A percentile compares a stretch with the other conserved stretches of the same genome.
Conservation (phyloP, 2,113 vertebrate species). For the Ceratotherium simum region DNA sequence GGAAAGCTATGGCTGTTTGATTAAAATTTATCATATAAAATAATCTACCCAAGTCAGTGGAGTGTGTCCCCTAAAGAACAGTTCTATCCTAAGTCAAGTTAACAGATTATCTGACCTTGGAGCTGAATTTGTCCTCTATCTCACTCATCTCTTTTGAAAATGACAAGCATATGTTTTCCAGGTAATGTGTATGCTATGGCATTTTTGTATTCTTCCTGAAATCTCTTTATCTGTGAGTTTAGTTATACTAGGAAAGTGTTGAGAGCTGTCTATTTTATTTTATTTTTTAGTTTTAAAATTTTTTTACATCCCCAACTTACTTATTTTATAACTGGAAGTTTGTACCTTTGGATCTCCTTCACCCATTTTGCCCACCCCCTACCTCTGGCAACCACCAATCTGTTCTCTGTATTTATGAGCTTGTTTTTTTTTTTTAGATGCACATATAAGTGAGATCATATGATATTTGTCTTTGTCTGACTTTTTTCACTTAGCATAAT, state of each 20-base stretch:
- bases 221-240: neutral
- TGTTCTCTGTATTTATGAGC: neutral
- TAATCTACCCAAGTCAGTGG: slow-evolving; percentile 22
- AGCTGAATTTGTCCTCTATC: neutral
- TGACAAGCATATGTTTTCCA: neutral
- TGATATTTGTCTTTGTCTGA: neutral
- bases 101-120: slow-evolving; percentile 53
- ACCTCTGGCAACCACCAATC: neutral
- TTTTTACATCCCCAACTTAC: neutral
- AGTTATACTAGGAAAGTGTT: neutral
- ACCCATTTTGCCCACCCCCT: neutral
- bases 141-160: neutral
- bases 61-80: neutral
- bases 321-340: neutral
- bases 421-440: neutral
- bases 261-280: neutral
- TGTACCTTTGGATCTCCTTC: neutral
- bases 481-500: neutral
- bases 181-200: neutral
- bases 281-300: neutral
- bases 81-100: slow-evolving; percentile 8
- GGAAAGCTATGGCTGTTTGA: slow-evolving; percentile 41
- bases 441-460: neutral
- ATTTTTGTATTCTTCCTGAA: neutral
- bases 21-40: slow-evolving; percentile 65